Evolutionary conservation across 2,113 vertebrate genomes (phyloP).

Genomic region (Hoplias malabaricus): DNA sequence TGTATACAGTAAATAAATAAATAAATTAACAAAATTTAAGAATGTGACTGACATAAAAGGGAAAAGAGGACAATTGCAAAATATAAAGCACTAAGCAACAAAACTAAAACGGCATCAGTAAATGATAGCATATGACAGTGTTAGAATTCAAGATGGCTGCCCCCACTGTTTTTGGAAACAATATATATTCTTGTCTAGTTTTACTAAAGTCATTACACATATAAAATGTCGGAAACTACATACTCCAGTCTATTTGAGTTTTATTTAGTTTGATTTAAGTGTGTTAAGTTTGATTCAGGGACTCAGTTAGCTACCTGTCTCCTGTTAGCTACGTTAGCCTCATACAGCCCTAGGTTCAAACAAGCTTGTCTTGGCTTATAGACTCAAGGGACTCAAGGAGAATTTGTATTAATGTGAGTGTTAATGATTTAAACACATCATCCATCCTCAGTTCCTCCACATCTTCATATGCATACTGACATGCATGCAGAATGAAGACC

Average conservation of each 20-base stretch:
- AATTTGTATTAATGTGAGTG: neutral
- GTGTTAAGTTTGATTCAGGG: neutral
- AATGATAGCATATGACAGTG: no score
- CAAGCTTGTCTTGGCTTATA: neutral
- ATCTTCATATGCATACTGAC: conserved; percentile 44
- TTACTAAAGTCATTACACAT: no score
- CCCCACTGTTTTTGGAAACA: no score
- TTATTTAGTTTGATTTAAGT: neutral
- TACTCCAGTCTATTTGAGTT: neutral
- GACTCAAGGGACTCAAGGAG: neutral
- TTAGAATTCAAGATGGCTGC: no score
- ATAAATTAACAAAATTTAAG: no score
- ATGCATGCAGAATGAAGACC: conserved; percentile 35
- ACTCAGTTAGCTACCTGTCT: neutral
- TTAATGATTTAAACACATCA: neutral
- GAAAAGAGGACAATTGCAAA: no score
- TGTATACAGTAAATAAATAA: no score
- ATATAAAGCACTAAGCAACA: no score
- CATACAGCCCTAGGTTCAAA: neutral
- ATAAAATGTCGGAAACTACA: neutral
- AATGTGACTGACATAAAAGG: no score
- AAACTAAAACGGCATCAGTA: no score
- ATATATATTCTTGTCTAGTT: no score
- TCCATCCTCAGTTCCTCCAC: conserved; percentile 9
- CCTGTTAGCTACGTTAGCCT: neutral